Evolutionary conservation across 30 jellyfish, hydroid and myxozoan species (phyloP).

Genomic region (Turritopsis rubra): DNA sequence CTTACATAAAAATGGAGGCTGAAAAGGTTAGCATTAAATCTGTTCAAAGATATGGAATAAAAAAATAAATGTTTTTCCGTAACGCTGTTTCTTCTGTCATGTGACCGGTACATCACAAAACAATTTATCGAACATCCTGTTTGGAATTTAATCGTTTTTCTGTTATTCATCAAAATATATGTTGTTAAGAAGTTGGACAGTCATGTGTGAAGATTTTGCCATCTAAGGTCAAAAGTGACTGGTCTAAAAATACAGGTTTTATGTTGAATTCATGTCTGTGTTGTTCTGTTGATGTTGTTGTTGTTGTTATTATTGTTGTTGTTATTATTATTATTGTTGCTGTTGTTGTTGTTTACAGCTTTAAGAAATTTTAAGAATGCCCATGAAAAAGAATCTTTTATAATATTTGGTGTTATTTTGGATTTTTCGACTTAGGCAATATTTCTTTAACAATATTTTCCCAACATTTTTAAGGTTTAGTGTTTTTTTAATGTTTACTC

Average conservation of each 20-base stretch:
- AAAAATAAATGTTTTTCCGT: background rate
- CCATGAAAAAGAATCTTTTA: too few relatives aligned
- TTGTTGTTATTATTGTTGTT: background rate
- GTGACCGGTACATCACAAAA: background rate
- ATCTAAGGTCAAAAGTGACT: too few relatives aligned
- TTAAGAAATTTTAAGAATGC: background rate
- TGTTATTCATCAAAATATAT: background rate
- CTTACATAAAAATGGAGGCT: constrained; percentile 12
- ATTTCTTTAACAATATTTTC: too few relatives aligned
- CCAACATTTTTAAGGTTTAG: too few relatives aligned
- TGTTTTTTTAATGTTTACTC: too few relatives aligned
- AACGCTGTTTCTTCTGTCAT: background rate
- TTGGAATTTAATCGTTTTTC: background rate
- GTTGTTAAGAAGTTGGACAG: background rate
- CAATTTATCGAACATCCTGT: background rate
- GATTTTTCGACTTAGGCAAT: too few relatives aligned
- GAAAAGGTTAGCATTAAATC: background rate
- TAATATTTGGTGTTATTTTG: too few relatives aligned
- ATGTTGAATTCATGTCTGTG: background rate
- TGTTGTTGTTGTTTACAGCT: background rate
- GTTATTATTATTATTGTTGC: background rate
- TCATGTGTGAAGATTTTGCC: background rate
- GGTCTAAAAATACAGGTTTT: too few relatives aligned
- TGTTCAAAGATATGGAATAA: background rate
- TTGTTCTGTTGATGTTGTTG: background rate